phyloP scores from a whole-genome alignment of 2,888 invertebrate species.

The Andrena bucephala region DNA sequence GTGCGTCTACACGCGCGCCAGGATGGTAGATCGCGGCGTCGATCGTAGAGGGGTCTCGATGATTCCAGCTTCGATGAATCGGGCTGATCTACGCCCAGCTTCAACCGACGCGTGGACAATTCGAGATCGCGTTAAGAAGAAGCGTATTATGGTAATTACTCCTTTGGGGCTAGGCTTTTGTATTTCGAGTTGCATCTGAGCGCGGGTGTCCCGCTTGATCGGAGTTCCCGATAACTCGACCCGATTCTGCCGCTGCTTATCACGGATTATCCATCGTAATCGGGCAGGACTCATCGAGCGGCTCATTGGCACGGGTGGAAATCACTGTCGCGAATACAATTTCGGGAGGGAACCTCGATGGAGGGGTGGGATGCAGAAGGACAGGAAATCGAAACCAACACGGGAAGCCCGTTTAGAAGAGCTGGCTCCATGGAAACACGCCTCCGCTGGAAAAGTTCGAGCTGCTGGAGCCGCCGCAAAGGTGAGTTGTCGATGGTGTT shows the following conservation, averaged over 20 bases:
- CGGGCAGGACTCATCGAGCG: not conserved
- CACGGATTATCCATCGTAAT: no score
- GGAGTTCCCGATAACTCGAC: no score
- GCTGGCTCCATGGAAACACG: not conserved
- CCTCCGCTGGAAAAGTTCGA: not conserved
- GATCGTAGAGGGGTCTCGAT: not conserved
- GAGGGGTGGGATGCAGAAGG: not conserved
- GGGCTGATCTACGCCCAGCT: no score
- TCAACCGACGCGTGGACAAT: no score
- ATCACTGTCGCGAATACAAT: not conserved
- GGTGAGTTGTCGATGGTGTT: not conserved
- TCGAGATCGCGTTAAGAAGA: no score
- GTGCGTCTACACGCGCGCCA: not conserved
- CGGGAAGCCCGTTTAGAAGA: not conserved
- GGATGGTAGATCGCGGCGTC: constrained; percentile 2
- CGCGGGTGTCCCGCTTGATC: no score
- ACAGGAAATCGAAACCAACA: not conserved
- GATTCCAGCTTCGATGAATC: no score
- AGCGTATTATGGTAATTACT: no score
- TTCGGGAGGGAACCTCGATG: not conserved
- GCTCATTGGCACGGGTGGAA: constrained; percentile 10
- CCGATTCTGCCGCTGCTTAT: no score
- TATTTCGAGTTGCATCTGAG: no score
- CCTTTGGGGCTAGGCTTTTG: no score
- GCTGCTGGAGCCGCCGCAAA: not conserved